Base-by-base conservation (phyloP, 2,888 invertebrate genomes). In the Macropis europaea region DNA sequence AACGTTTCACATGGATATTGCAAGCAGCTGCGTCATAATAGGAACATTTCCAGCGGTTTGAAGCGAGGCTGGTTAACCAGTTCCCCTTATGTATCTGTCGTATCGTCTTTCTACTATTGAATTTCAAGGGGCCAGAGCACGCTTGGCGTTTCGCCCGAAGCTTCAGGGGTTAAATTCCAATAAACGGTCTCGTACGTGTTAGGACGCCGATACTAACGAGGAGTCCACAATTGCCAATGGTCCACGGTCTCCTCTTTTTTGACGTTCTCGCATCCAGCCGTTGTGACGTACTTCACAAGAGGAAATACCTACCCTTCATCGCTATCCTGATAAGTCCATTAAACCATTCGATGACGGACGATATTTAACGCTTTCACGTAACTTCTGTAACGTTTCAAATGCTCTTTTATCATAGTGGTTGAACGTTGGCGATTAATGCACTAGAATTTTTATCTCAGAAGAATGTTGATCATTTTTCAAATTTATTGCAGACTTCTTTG, bases 41-140 rank as follows among this genome's bases (percentile, higher is more conserved):
- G 28, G 15, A 38, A 24, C 19, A 40, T 15, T 48, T 19, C 48
- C 9, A 38, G 26, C 13, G 22, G 19, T 28, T 36, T 15, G 34
- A 28, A 17, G 15, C 19, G 2, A 7, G 26, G 0, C 7, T 54
- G 54, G 42, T 50, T 71, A 50, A 71, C 63, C 36, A 17, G 13
- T 36, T 6, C 17, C 72, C 17, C 62, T 68, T 71, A 52, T 11
- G 47, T 43, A 38, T 26, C 53, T 28, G 17, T 13, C 52, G 42
- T 57, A 71, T 63, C 52, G 19, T 22, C 53, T 72, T 63, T 54
- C 63, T 30, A n/a, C 57, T 57, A 72, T 48, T 57, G 42, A 72
- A 54, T 72, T 71, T 63, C 72, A 24, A 48, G 19, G 42, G 50
- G 19, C 30, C 32, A 63, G 36, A 59, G 17, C 52, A 22, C 28